Evolutionary conservation across 2,113 vertebrate species (phyloP).

Genomic region (Ctenomys sociabilis): DNA sequence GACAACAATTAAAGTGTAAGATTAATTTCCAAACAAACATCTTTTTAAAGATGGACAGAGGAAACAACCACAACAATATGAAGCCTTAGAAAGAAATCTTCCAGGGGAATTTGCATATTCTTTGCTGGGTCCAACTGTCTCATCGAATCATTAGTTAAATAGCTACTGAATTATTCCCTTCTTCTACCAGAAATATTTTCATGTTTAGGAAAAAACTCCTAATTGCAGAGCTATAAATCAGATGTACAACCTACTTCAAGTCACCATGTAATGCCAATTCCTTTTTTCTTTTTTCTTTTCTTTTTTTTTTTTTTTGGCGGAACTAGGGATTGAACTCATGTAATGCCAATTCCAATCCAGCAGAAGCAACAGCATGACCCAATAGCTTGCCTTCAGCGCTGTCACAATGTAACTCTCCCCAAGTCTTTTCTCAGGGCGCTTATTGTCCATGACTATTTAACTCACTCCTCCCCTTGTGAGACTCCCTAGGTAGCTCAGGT

Average conservation of each 20-base stretch:
- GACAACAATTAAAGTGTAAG: background rate
- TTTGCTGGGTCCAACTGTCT: background rate
- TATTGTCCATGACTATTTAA: background rate
- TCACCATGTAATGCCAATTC: background rate
- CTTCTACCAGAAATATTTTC: conserved; percentile 45
- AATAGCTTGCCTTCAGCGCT: background rate
- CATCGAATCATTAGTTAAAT: conserved; percentile 19
- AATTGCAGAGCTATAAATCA: conserved; percentile 34
- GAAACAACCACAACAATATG: background rate
- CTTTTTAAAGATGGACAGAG: background rate
- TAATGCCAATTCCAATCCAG: background rate
- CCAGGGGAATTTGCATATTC: conserved; percentile 6
- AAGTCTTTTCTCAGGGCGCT: background rate
- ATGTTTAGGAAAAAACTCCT: conserved; percentile 46
- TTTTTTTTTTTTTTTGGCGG: no score
- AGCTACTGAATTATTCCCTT: conserved; percentile 26
- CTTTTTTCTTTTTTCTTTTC: no score
- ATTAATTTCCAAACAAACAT: conserved; percentile 33
- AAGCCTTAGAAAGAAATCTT: conserved; percentile 31
- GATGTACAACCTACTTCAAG: background rate
- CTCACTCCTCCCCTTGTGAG: background rate
- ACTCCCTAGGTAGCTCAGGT: background rate
- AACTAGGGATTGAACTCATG: no score
- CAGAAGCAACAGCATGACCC: background rate
- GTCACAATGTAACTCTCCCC: background rate